Evolutionary conservation across 2,888 invertebrate species (phyloP), one percentile per base, ranked within the genome.

Genomic region (Cerastoderma edule): DNA sequence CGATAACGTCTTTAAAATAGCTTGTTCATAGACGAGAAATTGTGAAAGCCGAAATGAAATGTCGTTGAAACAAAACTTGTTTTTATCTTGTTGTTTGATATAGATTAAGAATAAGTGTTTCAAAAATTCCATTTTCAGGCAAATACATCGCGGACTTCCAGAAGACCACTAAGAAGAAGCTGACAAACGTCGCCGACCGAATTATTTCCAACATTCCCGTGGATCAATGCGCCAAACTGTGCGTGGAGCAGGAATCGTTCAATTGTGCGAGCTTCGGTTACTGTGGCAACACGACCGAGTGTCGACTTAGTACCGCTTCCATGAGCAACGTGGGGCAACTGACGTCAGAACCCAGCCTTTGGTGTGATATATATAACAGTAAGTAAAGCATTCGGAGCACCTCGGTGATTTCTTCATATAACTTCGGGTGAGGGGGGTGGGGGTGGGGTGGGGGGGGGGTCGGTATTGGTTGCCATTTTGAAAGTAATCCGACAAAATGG

Each of bases 221-320:
- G 6, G 78, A 79, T 10, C 83, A 87, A 67, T 89, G 89, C 73
- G 88, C 89, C 10, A 86, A 87, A 67, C 56, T 85, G n/a, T 89
- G 89, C 75, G 87, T 86, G 0, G 73, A 88, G 19, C 80, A 83
- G 63, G 83, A 85, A 64, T 63, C 78, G 4, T 76, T 83, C 27
- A 76, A 79, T 32, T 89, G 89, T 70, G 83, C 85, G 27, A 86
- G 85, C 64, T 89, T 89, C 63, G 84, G 85, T 73, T 89, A 89
- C 75, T 89, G 89, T 75, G 86, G 86, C 33, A 86, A 86, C 71
- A 60, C 71, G n/a, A 85, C 86, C 3, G 80, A 85, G 68, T 89
- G 89, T 64, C 67, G 88, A 24, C 83, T 88, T 6, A 87, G 81
- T n/a, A 83, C 85, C 1, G 77, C 79, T 4, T 74, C 83, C 22